Conservation (phyloP, 2,797 vertebrate genomes). For the Erpetoichthys calabaricus region DNA sequence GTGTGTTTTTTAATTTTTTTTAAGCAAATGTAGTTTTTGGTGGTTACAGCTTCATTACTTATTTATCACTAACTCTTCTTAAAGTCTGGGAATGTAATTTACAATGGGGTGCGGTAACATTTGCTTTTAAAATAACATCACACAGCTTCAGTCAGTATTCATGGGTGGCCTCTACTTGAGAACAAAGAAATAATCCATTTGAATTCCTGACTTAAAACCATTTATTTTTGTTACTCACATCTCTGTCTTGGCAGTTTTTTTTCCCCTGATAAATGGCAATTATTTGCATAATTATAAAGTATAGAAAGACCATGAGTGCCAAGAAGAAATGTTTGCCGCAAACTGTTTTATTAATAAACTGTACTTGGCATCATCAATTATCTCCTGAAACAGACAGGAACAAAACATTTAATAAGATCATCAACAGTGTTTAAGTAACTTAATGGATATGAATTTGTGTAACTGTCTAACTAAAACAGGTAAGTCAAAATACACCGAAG, state of each 20-base stretch:
- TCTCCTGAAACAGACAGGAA: too few species aligned
- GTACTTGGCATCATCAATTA: too few species aligned
- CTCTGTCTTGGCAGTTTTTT: constrained; percentile 20
- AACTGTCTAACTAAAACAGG: too few species aligned
- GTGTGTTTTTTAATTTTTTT: constrained; percentile 4
- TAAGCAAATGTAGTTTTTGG: neutral
- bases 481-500: too few species aligned
- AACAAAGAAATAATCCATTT: constrained; percentile 28
- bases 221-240: constrained; percentile 27
- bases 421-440: too few species aligned
- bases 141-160: constrained; percentile 6
- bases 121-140: constrained; percentile 7
- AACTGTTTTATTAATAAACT: too few species aligned
- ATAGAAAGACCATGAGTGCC: too few species aligned
- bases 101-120: constrained; percentile 6
- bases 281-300: constrained; percentile 13
- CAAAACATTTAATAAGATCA: too few species aligned
- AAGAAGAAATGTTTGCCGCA: too few species aligned
- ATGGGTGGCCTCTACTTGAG: constrained; percentile 14
- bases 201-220: constrained; percentile 10
- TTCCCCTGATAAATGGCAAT: constrained; percentile 24
- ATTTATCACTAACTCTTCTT: neutral
- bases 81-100: constrained; percentile 3
- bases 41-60: neutral
- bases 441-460: too few species aligned